phyloP scores from a whole-genome alignment of 2,888 invertebrate species.

The Andrena trimmerana region DNA sequence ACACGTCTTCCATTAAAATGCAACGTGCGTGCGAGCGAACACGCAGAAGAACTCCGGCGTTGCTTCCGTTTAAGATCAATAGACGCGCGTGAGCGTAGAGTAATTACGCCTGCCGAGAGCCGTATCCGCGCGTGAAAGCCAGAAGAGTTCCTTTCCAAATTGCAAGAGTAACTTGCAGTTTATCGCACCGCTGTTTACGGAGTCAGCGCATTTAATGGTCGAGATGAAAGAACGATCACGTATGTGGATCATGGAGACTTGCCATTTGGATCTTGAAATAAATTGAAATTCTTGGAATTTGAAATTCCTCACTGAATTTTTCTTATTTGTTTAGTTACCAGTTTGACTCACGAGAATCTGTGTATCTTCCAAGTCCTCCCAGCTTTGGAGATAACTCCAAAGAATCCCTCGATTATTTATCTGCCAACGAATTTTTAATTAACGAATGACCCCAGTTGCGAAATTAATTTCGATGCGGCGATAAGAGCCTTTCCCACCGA shows the following conservation, averaged over 20 bases:
- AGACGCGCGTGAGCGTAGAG: conserved; percentile 40
- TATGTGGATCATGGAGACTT: too few relatives aligned
- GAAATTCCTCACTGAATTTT: neutral
- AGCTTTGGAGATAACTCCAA: too few relatives aligned
- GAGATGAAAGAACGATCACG: too few relatives aligned
- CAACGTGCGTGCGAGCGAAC: conserved; percentile 37
- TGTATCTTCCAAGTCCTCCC: too few relatives aligned
- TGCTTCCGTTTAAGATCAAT: conserved; percentile 54
- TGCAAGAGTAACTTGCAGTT: too few relatives aligned
- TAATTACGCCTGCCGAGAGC: conserved; percentile 34
- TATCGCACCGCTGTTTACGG: too few relatives aligned
- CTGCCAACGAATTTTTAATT: conserved; percentile 16
- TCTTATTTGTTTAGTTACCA: neutral
- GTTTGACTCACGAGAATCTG: too few relatives aligned
- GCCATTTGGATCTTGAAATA: too few relatives aligned
- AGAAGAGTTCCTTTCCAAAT: conserved; percentile 1
- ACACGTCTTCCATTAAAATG: conserved; percentile 58
- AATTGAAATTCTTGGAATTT: neutral
- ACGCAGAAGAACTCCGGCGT: conserved; percentile 28
- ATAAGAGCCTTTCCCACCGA: conserved; percentile 28
- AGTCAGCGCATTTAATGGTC: too few relatives aligned
- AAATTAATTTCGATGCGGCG: conserved; percentile 33
- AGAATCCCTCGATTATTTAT: neutral
- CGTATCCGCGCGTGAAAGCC: conserved; percentile 8
- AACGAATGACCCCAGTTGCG: neutral